These are phyloP conservation scores for Micropoecilia bifurca DNA, from an alignment of 2,797 vertebrate genomes.

Conservation along the genomic window DNA sequence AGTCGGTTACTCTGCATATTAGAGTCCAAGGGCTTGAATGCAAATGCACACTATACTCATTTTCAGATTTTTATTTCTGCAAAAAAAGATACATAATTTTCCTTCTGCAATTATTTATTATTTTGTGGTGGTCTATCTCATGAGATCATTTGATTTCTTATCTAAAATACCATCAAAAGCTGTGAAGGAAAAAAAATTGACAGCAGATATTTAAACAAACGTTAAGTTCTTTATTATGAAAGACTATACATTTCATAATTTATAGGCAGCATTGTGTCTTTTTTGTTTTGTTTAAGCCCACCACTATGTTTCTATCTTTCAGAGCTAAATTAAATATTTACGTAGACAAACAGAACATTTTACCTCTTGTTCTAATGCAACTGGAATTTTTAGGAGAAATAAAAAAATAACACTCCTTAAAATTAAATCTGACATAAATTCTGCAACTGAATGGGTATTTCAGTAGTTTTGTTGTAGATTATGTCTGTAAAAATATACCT, in stretches of 20 bases:
- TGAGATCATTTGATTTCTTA: neutral
- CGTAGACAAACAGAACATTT: neutral
- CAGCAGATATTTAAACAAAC: neutral
- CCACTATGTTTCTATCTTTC: neutral
- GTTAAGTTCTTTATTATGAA: neutral
- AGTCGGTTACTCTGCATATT: neutral
- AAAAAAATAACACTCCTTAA: neutral
- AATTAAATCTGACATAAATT: neutral
- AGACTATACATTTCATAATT: neutral
- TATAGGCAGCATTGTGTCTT: neutral
- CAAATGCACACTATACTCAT: neutral
- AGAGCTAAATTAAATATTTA: neutral
- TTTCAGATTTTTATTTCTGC: neutral
- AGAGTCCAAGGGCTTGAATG: neutral
- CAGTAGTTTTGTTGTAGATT: neutral
- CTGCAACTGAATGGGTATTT: neutral
- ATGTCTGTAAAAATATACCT: neutral
- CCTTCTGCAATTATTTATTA: neutral
- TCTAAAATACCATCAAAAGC: neutral
- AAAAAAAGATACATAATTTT: neutral
- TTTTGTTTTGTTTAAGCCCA: conserved; percentile 2
- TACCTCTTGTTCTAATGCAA: neutral
- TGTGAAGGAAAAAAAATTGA: neutral
- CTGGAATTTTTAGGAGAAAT: neutral
- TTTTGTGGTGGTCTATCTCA: neutral